Percentiles rank a stretch among this genome's conserved stretches.
These are phyloP conservation scores for Cenopis cana DNA, from an alignment of 2,888 invertebrate genomes.

Conservation along the genomic window DNA sequence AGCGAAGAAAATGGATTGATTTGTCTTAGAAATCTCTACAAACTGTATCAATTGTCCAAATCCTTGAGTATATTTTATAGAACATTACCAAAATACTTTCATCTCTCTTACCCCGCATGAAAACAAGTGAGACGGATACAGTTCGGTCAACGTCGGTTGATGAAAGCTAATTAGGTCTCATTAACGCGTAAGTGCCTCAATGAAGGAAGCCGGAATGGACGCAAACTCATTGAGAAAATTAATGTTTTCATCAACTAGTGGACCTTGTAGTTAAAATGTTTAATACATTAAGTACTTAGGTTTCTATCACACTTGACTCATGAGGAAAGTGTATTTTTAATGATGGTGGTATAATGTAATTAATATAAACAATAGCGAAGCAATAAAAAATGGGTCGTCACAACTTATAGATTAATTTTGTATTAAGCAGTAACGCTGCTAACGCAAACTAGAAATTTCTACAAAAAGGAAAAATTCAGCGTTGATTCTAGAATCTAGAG, in stretches of 20 bases:
- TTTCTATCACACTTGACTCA: too few species aligned
- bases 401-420: too few species aligned
- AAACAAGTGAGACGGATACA: constrained; percentile 8
- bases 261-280: constrained; percentile 8
- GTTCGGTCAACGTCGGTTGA: constrained; percentile 20
- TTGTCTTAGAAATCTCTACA: not conserved
- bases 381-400: too few species aligned
- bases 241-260: constrained; percentile 27
- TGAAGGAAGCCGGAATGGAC: constrained; percentile 40
- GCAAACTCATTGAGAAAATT: constrained; percentile 41
- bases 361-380: too few species aligned
- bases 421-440: too few species aligned
- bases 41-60: not conserved
- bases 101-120: not conserved
- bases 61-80: not conserved
- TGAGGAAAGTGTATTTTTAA: too few species aligned
- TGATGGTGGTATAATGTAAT: too few species aligned
- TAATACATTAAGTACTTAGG: not conserved
- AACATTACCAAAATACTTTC: not conserved
- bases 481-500: too few species aligned
- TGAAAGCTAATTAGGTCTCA: constrained; percentile 25
- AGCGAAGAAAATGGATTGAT: not conserved
- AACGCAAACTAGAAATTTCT: too few species aligned
- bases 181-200: constrained; percentile 38
- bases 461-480: too few species aligned